Evolutionary conservation across 2,797 vertebrate genomes (phyloP), one percentile per base, ranked within the genome.

Genomic region (Momotus momota): DNA sequence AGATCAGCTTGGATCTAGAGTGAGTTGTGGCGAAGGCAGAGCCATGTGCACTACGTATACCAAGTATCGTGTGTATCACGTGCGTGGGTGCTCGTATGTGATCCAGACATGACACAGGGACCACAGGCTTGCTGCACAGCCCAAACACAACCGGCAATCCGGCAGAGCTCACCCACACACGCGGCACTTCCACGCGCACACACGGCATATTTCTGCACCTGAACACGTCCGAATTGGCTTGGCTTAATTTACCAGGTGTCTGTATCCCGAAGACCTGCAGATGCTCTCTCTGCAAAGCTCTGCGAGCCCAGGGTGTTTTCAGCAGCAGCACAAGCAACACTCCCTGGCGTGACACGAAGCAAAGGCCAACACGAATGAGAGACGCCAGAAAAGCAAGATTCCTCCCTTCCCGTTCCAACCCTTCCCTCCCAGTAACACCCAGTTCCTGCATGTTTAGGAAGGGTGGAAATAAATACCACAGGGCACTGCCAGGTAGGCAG

Each of bases 1-100:
- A 49, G 67, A 61, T 60, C 62, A 60, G 51, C 80, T 20, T 45
- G 90, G 73, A 22, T 69, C 66, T 61, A 46, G 66, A 67, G 46
- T 2, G 29, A 67, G 54, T 9, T 25, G 12, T 3, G 58, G 43
- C 0, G 9, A 51, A 75, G 62, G n/a, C 82, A 86, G 35, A 35
- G 35, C 35, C 35, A 35, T 35, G 7, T 35, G 35, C 35, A 35
- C 35, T 35, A 11, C 31, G 10, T 12, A 2, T 5, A 5, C 22
- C 1, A 1, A 12, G 74, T 9, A 19, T 12, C 0, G 8, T 2
- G 18, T 1, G 29, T 6, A 0, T 60, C 3, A 14, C 1, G 3
- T 14, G 35, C 35, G n/a, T 2, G 38, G 23, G 62, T 8, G 60
- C 35, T 25, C 79, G 26, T 15, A 4, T 2, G 1, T 12, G 58